Base-by-base conservation (phyloP, 2,888 invertebrate species). In the Rotaria socialis region DNA sequence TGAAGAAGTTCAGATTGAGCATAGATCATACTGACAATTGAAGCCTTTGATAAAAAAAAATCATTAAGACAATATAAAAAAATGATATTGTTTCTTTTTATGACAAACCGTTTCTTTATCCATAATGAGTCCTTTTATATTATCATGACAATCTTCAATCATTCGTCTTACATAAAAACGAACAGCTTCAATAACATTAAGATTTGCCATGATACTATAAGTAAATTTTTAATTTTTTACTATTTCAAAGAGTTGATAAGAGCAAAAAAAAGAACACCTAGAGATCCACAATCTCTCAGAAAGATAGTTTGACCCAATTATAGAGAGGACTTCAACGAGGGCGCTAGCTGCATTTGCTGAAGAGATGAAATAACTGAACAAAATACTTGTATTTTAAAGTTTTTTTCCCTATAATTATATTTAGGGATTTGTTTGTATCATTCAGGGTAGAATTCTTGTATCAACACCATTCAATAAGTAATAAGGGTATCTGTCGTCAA, bases 101-200 rank as follows among this genome's bases (percentile, higher is more conserved):
- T 4, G 6, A 89, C 92, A 90, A 91, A 96, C 96, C 88, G 99
- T 99, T 92, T 98, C 96, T 92, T 95, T 96, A 92, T 99, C 99
- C 95, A 99, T 95, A 85, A 99, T 92, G 88, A 99, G 93, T 75
- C 97, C 95, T 94, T 99, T 99, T 97, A 99, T 98, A 85, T 98
- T 98, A 1, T 97, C 96, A 4, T 98, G 98, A 90, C 96, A 95
- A 90, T 97, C 96, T 88, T 96, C 95, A 10, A 97, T 96, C 97
- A 99, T 99, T 92, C 96, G 96, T 84, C 95, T 95, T 88, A 99
- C 94, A 91, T 98, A 99, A 90, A 95, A 93, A 91, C 96, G 96
- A 14, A 97, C 94, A 0, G 87, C 87, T 50, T 60, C 84, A 47
- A 87, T 75, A 35, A 67, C 67, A 67, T 67, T 67, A 16, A 67